Percentiles rank a stretch among this genome's conserved stretches.
phyloP scores from a whole-genome alignment of 2,888 invertebrate species.

The Scotopteryx bipunctaria region DNA sequence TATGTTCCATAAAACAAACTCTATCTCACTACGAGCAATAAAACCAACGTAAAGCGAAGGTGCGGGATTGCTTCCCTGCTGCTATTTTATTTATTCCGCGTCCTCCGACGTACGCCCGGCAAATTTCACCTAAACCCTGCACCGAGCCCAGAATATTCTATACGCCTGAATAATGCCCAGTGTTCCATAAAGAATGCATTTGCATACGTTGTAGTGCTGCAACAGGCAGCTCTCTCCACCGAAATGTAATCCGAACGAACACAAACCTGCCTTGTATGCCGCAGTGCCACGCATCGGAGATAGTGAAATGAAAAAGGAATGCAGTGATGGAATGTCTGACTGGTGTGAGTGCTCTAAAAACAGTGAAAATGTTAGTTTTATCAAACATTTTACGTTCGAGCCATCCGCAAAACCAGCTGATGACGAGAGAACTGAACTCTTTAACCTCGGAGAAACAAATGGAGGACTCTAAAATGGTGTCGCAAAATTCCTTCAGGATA shows the following conservation, averaged over 20 bases:
- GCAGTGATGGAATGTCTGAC: constrained; percentile 81
- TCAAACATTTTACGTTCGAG: constrained; percentile 76
- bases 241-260: constrained; percentile 54
- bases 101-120: constrained; percentile 49
- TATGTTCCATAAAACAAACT: constrained; percentile 31
- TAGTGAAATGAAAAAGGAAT: constrained; percentile 74
- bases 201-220: constrained; percentile 57
- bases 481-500: constrained; percentile 65
- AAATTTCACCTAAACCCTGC: constrained; percentile 59
- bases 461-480: constrained; percentile 51
- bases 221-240: constrained; percentile 51
- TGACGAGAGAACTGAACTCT: constrained; percentile 53
- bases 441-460: constrained; percentile 51
- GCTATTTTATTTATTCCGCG: constrained; percentile 65
- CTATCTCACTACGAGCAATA: constrained; percentile 36
- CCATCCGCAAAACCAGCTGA: constrained; percentile 65
- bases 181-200: constrained; percentile 69
- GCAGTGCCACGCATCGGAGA: constrained; percentile 49
- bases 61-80: constrained; percentile 51
- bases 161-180: constrained; percentile 66
- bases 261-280: constrained; percentile 59
- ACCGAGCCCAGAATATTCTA: constrained; percentile 63
- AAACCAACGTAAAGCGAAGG: constrained; percentile 42
- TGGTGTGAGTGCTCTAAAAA: constrained; percentile 71
- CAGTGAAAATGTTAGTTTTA: constrained; percentile 79